phyloP scores from a whole-genome alignment of 2,888 invertebrate genomes.

The Callosobruchus maculatus region DNA sequence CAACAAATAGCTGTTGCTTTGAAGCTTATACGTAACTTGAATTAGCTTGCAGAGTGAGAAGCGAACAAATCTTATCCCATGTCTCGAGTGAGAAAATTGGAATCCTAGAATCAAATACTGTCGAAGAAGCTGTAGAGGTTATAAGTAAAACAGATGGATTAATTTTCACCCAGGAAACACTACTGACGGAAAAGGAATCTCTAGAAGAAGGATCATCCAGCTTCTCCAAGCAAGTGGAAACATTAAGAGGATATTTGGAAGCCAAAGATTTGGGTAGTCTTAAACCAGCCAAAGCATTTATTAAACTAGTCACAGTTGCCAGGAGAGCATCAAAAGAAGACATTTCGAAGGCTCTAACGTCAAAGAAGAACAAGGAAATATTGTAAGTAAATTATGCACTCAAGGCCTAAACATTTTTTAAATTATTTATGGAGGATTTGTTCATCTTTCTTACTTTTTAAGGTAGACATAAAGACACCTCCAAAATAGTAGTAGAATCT shows the following conservation, averaged over 20 bases:
- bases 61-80: conserved; percentile 42
- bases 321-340: conserved; percentile 58
- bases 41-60: conserved; percentile 15
- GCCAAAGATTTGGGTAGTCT: conserved; percentile 59
- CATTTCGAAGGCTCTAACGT: conserved; percentile 56
- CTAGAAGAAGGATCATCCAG: conserved; percentile 13
- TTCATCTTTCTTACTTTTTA: too few relatives aligned
- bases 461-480: too few relatives aligned
- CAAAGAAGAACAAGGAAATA: conserved; percentile 56
- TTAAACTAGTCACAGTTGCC: conserved; percentile 60
- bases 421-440: too few relatives aligned
- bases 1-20: too few relatives aligned
- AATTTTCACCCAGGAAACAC: conserved; percentile 32
- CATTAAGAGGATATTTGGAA: conserved; percentile 53
- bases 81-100: conserved; percentile 28
- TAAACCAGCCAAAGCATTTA: conserved; percentile 61
- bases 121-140: conserved; percentile 31
- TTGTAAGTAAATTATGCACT: conserved; percentile 42
- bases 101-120: conserved; percentile 11
- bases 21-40: background rate
- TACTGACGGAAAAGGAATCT: conserved; percentile 34
- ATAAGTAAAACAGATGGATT: conserved; percentile 25
- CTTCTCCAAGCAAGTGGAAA: conserved; percentile 39
- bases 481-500: too few relatives aligned
- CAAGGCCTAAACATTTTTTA: background rate